These are phyloP conservation scores for Pontoporia blainvillei DNA, from an alignment of 2,113 vertebrate genomes.

Conservation along the genomic window DNA sequence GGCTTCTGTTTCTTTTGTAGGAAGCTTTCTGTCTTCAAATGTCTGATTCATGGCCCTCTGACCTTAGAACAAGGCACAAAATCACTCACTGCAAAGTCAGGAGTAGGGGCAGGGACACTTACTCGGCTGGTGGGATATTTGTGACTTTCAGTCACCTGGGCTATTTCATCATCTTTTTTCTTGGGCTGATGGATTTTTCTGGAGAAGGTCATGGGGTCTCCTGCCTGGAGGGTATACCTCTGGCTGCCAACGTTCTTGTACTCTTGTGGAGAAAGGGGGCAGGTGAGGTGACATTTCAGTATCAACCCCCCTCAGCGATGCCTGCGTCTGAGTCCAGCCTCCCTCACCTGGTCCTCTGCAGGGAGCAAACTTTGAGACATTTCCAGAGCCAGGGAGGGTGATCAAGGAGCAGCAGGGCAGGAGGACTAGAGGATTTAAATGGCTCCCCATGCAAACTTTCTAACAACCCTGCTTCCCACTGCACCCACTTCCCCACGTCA, in stretches of 20 bases:
- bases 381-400: neutral
- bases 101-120: neutral
- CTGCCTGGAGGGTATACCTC: neutral
- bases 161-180: neutral
- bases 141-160: neutral
- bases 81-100: too few species aligned
- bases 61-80: neutral
- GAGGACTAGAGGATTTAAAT: neutral
- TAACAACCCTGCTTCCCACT: neutral
- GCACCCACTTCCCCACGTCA: neutral
- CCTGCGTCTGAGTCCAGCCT: neutral
- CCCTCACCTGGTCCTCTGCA: neutral
- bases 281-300: neutral
- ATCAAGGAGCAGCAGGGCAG: neutral
- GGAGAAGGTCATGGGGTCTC: neutral
- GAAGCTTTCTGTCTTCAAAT: neutral
- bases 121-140: neutral
- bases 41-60: neutral
- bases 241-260: neutral
- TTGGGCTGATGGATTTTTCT: neutral
- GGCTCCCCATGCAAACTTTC: neutral
- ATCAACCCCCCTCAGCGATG: neutral
- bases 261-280: neutral
- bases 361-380: neutral
- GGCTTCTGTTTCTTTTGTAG: neutral